Evolutionary conservation across 2,113 vertebrate species (phyloP), one percentile per base, ranked within the genome.

Genomic region (Thamnaconus septentrionalis): DNA sequence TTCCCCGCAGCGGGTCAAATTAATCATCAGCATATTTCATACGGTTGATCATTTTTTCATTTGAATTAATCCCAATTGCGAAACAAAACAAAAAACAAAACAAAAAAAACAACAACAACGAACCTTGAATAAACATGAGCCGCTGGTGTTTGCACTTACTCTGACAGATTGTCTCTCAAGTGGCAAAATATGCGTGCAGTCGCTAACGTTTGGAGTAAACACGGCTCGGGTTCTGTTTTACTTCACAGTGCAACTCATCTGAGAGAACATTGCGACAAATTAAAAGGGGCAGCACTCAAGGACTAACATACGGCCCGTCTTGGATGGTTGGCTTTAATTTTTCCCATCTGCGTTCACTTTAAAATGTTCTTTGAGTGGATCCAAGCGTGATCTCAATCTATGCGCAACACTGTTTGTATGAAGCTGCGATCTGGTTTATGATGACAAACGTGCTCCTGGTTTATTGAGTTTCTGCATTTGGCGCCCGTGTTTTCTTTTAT

Each of bases 1-100:
- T 72, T 73, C 72, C 67, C 49, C n/a, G 72, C 75, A 72, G 64
- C 60, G 70, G 69, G 77, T 79, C 72, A 80, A 47, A 80, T 49
- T 54, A 74, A 81, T 77, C 77, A 75, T 31, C 18, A 31, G 18
- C 45, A 43, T 59, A 69, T 65, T 44, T 52, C 51, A 75, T 56
- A 44, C 50, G 8, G 45, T 67, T 8, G 49, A 58, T 39, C 11
- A 46, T 53, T 41, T 59, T 31, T 57, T 54, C 46, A 51, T 67
- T 65, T 41, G 40, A 61, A 50, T 64, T 75, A 46, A 42, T 61
- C 52, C 47, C 3, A 10, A 66, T 66, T 47, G 18, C 18, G 18
- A 31, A 31, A 31, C 18, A 31, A 31, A 31, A 31, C 18, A 31
- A 31, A 31, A 31, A 60, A 54, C 9, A 65, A 7, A 65, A 9